Evolutionary conservation across 2,888 invertebrate genomes (phyloP).

Genomic region (Noctua janthe): DNA sequence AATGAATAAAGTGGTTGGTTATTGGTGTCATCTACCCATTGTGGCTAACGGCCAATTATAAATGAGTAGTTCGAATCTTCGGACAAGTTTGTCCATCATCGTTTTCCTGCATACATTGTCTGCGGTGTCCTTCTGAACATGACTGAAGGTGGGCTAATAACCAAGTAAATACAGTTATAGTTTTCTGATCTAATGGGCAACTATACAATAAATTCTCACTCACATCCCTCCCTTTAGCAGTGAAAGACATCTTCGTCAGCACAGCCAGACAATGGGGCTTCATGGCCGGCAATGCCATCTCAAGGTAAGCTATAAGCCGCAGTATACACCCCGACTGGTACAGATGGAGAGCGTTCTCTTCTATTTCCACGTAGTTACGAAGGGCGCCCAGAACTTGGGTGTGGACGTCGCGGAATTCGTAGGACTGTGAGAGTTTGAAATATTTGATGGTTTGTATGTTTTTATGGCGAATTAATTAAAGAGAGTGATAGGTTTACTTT

Average conservation of each 20-base stretch:
- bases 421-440: conserved; percentile 74
- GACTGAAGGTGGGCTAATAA: background rate
- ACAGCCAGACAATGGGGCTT: conserved; percentile 86
- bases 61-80: background rate
- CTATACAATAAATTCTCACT: conserved; percentile 55
- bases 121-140: background rate
- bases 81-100: background rate
- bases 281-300: conserved; percentile 86
- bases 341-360: conserved; percentile 83
- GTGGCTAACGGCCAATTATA: background rate
- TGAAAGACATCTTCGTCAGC: conserved; percentile 86
- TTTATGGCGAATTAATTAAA: background rate
- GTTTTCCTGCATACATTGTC: background rate
- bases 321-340: conserved; percentile 85
- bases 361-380: conserved; percentile 84
- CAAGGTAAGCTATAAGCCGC: conserved; percentile 83
- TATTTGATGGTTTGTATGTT: background rate
- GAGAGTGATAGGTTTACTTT: background rate
- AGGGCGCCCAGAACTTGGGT: conserved; percentile 81
- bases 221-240: conserved; percentile 83
- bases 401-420: conserved; percentile 88
- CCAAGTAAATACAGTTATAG: background rate
- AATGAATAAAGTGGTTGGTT: background rate
- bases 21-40: background rate
- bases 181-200: background rate